These are phyloP conservation scores for Philopedon plagiatum DNA, from an alignment of 2,888 invertebrate species.

Conservation along the genomic window DNA sequence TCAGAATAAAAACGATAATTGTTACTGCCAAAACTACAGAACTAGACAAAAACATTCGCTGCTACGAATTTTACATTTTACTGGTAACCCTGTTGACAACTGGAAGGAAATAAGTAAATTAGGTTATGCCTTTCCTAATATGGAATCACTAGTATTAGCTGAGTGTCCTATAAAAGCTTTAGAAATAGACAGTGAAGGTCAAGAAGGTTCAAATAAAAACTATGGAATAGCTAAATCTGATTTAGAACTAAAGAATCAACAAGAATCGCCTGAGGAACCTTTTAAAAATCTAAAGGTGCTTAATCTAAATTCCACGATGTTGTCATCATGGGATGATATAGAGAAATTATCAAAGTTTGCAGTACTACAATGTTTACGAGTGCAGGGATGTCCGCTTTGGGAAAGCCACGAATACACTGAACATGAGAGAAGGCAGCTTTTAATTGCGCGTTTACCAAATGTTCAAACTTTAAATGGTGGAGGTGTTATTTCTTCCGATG, in stretches of 20 bases:
- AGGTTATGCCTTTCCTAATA: slow-evolving; percentile 87
- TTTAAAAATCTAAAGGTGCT: slow-evolving; percentile 82
- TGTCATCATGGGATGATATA: slow-evolving; percentile 91
- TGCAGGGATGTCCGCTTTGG: slow-evolving; percentile 85
- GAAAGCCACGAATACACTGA: slow-evolving; percentile 87
- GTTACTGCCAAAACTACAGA: slow-evolving; percentile 58
- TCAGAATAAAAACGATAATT: slow-evolving; percentile 58
- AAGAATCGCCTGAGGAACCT: slow-evolving; percentile 71
- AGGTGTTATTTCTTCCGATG: slow-evolving; percentile 84
- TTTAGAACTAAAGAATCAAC: slow-evolving; percentile 67
- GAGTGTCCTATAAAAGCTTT: slow-evolving; percentile 83
- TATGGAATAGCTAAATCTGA: slow-evolving; percentile 66
- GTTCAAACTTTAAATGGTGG: slow-evolving; percentile 92
- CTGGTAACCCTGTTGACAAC: slow-evolving; percentile 86
- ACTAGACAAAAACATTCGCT: slow-evolving; percentile 72
- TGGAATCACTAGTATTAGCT: slow-evolving; percentile 88
- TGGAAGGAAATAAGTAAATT: slow-evolving; percentile 90
- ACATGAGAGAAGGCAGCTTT: slow-evolving; percentile 88
- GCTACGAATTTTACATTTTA: slow-evolving; percentile 87
- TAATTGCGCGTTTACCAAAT: slow-evolving; percentile 90
- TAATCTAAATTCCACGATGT: slow-evolving; percentile 87
- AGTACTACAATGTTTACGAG: slow-evolving; percentile 84
- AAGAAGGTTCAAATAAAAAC: slow-evolving; percentile 50
- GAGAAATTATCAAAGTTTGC: slow-evolving; percentile 89
- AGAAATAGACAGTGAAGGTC: slow-evolving; percentile 59